Percentiles rank a stretch among this genome's conserved stretches.
These are phyloP conservation scores for Ptilodon capucinus DNA, from an alignment of 2,888 invertebrate genomes.

Conservation along the genomic window DNA sequence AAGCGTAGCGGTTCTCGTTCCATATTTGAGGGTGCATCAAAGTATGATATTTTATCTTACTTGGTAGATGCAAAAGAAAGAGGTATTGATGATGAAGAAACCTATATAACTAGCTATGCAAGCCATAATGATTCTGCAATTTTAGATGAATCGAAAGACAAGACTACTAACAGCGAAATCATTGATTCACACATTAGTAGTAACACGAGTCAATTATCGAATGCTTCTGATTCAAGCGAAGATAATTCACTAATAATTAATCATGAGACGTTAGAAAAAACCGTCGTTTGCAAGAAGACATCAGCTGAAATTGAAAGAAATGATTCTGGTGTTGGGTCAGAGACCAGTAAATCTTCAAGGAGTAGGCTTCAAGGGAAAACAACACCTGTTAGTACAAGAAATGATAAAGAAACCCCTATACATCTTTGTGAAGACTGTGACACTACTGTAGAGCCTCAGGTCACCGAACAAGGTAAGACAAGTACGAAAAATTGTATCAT, in stretches of 20 bases:
- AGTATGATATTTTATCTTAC: conserved; percentile 94
- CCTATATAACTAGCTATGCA: conserved; percentile 85
- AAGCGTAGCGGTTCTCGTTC: conserved; percentile 86
- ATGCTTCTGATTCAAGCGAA: conserved; percentile 93
- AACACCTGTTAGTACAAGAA: conserved; percentile 70
- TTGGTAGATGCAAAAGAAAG: conserved; percentile 93
- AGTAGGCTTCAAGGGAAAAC: conserved; percentile 86
- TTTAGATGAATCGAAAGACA: conserved; percentile 81
- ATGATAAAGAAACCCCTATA: conserved; percentile 83
- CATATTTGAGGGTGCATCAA: conserved; percentile 91
- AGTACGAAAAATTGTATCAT: not conserved
- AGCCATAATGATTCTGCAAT: conserved; percentile 78
- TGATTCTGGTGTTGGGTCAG: conserved; percentile 96
- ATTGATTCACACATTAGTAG: conserved; percentile 81
- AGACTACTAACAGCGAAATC: conserved; percentile 74
- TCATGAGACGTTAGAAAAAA: conserved; percentile 82
- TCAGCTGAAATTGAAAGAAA: conserved; percentile 93
- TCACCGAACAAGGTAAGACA: conserved; percentile 84
- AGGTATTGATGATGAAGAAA: conserved; percentile 87
- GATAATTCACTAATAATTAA: conserved; percentile 88
- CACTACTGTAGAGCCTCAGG: conserved; percentile 88
- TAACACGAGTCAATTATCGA: conserved; percentile 89
- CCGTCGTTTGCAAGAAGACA: conserved; percentile 80
- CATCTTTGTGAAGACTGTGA: conserved; percentile 94
- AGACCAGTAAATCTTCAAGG: conserved; percentile 93